phyloP scores from a whole-genome alignment of 1,140 invertebrate genomes.

The Eriosoma lanigerum region DNA sequence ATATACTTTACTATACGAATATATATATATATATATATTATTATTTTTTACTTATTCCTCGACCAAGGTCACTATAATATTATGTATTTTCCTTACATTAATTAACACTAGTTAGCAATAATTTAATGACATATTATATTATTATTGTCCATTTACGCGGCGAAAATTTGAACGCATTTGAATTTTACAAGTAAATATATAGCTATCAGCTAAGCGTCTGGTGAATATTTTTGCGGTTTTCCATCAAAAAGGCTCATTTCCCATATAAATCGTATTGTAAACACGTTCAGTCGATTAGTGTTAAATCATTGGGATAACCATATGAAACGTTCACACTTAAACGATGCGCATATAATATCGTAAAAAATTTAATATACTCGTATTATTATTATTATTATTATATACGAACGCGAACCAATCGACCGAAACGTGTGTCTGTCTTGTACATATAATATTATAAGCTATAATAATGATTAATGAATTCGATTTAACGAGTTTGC shows the following conservation, averaged over 20 bases:
- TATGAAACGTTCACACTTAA: conserved; percentile 9
- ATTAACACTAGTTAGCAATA: not conserved
- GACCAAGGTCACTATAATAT: conserved; percentile 10
- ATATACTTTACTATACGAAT: too few species aligned
- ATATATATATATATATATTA: too few species aligned
- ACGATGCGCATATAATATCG: not conserved
- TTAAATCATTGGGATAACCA: not conserved
- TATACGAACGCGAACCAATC: not conserved
- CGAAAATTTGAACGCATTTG: too few species aligned
- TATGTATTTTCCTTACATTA: not conserved
- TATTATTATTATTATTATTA: too few species aligned
- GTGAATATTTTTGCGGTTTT: not conserved
- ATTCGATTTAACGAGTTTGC: conserved; percentile 26
- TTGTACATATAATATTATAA: not conserved
- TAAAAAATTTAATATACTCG: too few species aligned
- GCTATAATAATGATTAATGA: conserved; percentile 22
- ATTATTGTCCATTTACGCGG: too few species aligned
- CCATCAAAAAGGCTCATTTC: not conserved
- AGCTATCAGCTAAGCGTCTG: too few species aligned
- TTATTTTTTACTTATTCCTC: not conserved
- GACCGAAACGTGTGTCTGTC: not conserved
- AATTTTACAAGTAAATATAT: too few species aligned
- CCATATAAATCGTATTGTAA: not conserved
- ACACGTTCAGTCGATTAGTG: not conserved
- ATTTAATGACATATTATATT: not conserved